phyloP scores from a whole-genome alignment of 2,797 vertebrate species.

The Coracias cyanogaster region DNA sequence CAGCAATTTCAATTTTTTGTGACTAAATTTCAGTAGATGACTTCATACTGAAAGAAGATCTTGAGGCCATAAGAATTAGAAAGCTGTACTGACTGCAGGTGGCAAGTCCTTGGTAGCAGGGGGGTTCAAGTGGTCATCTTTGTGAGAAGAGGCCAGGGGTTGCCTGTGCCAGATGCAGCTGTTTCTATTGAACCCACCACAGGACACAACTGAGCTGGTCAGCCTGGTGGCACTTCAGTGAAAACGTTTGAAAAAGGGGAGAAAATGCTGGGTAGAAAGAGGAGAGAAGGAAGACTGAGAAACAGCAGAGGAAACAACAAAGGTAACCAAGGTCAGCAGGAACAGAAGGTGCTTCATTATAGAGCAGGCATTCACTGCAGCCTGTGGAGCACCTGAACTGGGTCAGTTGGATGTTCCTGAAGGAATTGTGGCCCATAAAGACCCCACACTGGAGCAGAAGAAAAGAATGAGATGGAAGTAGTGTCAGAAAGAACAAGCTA shows the following conservation, averaged over 20 bases:
- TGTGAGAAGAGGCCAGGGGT: neutral
- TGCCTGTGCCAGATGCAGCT: rapidly evolving
- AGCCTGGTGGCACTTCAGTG: neutral
- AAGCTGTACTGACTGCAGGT: neutral
- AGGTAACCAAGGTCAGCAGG: neutral
- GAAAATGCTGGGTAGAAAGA: neutral
- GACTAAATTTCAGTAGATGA: neutral
- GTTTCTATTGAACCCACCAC: neutral
- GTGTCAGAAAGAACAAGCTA: neutral
- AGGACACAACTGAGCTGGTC: neutral
- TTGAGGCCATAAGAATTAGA: neutral
- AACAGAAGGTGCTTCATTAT: neutral
- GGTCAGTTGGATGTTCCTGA: neutral
- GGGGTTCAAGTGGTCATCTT: neutral
- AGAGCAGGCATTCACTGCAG: neutral
- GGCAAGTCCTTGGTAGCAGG: neutral
- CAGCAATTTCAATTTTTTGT: neutral
- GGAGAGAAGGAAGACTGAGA: neutral
- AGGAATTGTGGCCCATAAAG: neutral
- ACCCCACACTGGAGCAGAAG: neutral
- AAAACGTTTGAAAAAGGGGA: neutral
- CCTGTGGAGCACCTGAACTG: neutral
- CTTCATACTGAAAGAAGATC: neutral
- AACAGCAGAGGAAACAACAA: rapidly evolving
- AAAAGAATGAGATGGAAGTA: too few relatives aligned